Evolutionary conservation across 2,113 vertebrate genomes (phyloP).

Genomic region (Psilopsiagon aymara): DNA sequence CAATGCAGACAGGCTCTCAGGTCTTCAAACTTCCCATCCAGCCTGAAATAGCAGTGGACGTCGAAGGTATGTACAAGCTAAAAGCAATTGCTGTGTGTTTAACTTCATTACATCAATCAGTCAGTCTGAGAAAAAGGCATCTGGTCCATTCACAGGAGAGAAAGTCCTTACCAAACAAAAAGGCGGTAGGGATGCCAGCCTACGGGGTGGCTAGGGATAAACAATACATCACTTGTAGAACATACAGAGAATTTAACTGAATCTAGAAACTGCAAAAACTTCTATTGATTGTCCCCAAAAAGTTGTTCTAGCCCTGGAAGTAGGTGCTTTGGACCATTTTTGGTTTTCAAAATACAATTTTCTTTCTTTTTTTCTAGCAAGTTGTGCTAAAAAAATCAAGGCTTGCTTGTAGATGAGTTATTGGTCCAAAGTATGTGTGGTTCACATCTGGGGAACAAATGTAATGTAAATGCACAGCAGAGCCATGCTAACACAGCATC

Average conservation of each 20-base stretch:
- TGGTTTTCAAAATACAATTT: neutral
- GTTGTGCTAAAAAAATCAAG: neutral
- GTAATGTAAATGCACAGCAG: neutral
- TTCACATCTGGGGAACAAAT: neutral
- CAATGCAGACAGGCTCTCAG: neutral
- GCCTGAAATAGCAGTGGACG: neutral
- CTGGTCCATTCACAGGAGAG: fast-evolving
- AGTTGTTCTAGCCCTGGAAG: neutral
- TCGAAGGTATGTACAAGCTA: fast-evolving
- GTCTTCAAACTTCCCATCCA: neutral
- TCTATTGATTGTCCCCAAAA: neutral
- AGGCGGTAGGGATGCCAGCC: neutral
- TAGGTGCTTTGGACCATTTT: fast-evolving
- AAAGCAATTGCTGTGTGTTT: neutral
- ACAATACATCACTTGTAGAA: neutral
- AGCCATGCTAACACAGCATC: neutral
- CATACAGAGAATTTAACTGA: neutral
- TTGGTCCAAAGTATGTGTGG: neutral
- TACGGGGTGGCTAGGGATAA: fast-evolving
- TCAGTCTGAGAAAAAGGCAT: neutral
- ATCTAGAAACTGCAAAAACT: neutral
- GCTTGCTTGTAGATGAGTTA: neutral
- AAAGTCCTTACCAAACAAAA: neutral
- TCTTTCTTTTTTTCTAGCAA: fast-evolving
- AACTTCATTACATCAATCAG: neutral